Evolutionary conservation across 2,797 vertebrate genomes (phyloP).

Genomic region (Eulemur coronatus): DNA sequence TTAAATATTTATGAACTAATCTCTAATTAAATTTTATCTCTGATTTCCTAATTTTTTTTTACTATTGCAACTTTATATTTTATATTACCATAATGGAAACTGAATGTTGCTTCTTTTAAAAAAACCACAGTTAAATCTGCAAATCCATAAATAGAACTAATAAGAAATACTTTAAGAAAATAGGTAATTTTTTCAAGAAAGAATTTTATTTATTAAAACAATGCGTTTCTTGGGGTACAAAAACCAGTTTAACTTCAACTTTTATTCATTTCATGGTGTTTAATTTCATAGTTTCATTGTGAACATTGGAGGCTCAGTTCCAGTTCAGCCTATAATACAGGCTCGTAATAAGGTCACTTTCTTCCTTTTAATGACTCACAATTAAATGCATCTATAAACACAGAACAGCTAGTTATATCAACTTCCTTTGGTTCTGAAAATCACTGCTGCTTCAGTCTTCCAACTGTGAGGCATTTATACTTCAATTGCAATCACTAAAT

Average conservation of each 20-base stretch:
- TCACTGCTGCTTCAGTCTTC: background rate
- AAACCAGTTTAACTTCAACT: conserved; percentile 20
- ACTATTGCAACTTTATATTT: background rate
- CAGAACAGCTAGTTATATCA: background rate
- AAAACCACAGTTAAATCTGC: background rate
- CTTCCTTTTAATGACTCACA: conserved; percentile 4
- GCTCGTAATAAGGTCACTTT: background rate
- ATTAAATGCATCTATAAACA: background rate
- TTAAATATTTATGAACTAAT: conserved; percentile 44
- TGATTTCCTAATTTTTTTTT: background rate
- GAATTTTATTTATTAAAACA: conserved; percentile 11
- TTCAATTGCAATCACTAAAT: background rate
- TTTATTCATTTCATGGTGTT: conserved; percentile 37
- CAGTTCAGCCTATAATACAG: background rate
- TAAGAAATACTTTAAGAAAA: conserved; percentile 5
- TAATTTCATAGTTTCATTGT: conserved; percentile 18
- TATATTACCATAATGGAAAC: background rate
- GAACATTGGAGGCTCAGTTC: background rate
- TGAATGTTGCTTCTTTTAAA: background rate
- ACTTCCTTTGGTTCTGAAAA: background rate
- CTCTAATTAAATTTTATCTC: conserved; percentile 48
- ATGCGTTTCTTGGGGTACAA: background rate
- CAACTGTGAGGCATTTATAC: background rate
- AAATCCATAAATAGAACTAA: background rate
- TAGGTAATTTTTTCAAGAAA: background rate